Evolutionary conservation across 2,797 vertebrate genomes (phyloP), one percentile per base, ranked within the genome.

Genomic region (Betta splendens): DNA sequence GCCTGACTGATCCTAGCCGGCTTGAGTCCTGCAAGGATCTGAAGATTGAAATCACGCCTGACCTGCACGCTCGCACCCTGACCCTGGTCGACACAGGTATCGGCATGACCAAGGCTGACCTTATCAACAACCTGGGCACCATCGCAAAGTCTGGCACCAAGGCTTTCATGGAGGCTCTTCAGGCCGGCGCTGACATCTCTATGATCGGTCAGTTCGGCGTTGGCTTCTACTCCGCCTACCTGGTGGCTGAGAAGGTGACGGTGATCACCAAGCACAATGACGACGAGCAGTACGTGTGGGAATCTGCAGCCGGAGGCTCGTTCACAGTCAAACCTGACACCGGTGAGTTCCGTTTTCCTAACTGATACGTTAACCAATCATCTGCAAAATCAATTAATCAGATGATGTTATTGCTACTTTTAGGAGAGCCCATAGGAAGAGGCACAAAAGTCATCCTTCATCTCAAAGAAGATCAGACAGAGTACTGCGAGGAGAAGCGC

Each of bases 391-490:
- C 1, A 26, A 36, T 28, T n/a, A n/a, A 32, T 26, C 15, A 47
- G 40, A 48, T 26, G 1, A 38, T 75, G 51, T 31, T 22, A 37
- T 57, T 47, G 17, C 31, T 44, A 1, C 13, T 68, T 75, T 70
- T 36, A 92, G 96, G 95, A 53, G 94, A 95, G 52, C 75, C 94
- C 3, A 87, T 98, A 77, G 94, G 94, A 18, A 92, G 95, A 70
- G 96, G 96, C 12, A 98, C 96, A 28, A 95, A 91, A 83, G 94
- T 98, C 2, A 92, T 95, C 40, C 73, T 98, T 40, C 94, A 98
- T 74, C 89, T 99, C 25, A 99, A 98, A 57, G 97, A 99, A 53
- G 97, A 99, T 74, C 95, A 97, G 31, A 94, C 92, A 0, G 95
- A 98, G 13, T 98, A 97, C 55, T 75, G 95, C 44, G 96, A 98